Percentiles rank a stretch among this genome's conserved stretches.
Evolutionary conservation across 2,888 invertebrate genomes (phyloP).

Genomic region (Lasioglossum malachurum): DNA sequence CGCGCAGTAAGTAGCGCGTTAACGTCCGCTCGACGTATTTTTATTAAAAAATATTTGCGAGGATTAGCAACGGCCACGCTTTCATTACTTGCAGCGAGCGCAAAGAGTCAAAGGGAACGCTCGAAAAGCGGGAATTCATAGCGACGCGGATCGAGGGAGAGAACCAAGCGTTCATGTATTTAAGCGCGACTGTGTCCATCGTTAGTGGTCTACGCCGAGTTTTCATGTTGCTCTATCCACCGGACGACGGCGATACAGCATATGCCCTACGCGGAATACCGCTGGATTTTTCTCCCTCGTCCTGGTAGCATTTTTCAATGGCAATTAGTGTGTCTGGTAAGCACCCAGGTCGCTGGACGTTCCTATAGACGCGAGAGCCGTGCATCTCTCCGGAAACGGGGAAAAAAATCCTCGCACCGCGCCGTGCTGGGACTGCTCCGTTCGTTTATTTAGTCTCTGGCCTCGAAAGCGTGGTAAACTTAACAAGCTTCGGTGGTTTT

Average conservation of each 20-base stretch:
- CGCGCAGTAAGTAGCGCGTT: slow-evolving; percentile 40
- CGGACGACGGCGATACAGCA: slow-evolving; percentile 29
- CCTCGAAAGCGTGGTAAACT: not conserved
- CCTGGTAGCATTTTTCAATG: slow-evolving; percentile 51
- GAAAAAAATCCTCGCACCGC: slow-evolving; percentile 2
- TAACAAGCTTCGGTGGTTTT: slow-evolving; percentile 29
- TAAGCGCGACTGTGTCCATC: slow-evolving; percentile 55
- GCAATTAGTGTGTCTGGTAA: slow-evolving; percentile 48
- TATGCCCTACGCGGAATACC: slow-evolving; percentile 25
- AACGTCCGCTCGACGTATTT: slow-evolving; percentile 51
- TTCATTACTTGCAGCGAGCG: slow-evolving; percentile 63
- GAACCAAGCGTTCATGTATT: slow-evolving; percentile 50
- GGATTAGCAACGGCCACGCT: slow-evolving; percentile 63
- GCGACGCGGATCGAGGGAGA: slow-evolving; percentile 40
- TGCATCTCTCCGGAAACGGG: not conserved
- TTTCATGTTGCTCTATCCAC: slow-evolving; percentile 42
- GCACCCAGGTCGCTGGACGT: not conserved
- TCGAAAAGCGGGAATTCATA: slow-evolving; percentile 57
- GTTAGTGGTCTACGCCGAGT: slow-evolving; percentile 49
- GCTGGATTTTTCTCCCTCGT: slow-evolving; percentile 42
- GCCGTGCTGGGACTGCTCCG: not conserved
- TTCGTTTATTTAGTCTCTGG: slow-evolving; percentile 19
- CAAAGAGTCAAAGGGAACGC: slow-evolving; percentile 56
- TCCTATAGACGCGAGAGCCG: slow-evolving; percentile 21
- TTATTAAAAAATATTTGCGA: slow-evolving; percentile 69